These are phyloP conservation scores for Aculops lycopersici DNA, from an alignment of 1,140 invertebrate genomes.

Conservation along the genomic window DNA sequence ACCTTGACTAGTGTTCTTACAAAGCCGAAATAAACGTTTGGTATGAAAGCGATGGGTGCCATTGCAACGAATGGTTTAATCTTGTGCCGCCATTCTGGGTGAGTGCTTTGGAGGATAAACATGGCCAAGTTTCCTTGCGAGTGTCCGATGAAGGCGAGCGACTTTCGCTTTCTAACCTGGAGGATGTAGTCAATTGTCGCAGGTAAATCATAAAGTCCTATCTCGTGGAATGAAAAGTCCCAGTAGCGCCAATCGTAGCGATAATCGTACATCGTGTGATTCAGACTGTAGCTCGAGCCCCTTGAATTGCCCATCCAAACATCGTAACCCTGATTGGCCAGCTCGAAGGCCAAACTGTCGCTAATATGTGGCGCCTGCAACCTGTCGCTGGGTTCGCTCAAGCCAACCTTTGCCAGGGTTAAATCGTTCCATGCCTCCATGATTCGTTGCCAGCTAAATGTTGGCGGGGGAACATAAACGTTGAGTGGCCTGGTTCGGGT, in stretches of 20 bases:
- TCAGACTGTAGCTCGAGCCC: slow-evolving; percentile 17
- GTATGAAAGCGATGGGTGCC: slow-evolving; percentile 26
- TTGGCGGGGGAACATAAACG: neutral
- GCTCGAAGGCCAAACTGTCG: neutral
- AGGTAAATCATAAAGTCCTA: slow-evolving; percentile 17
- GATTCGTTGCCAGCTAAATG: neutral
- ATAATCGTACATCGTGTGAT: slow-evolving; percentile 9
- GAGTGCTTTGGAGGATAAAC: slow-evolving; percentile 26
- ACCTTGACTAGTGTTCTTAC: neutral
- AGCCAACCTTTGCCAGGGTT: neutral
- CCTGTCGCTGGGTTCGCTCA: neutral
- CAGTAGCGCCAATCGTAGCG: slow-evolving; percentile 23
- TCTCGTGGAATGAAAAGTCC: slow-evolving; percentile 15
- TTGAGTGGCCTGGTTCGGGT: neutral
- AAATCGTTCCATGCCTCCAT: neutral
- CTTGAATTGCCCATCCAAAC: slow-evolving; percentile 21
- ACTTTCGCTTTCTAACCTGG: neutral
- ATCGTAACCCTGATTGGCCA: slow-evolving; percentile 14
- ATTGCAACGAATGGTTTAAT: slow-evolving; percentile 23
- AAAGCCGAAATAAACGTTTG: neutral
- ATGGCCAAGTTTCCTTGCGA: slow-evolving; percentile 21
- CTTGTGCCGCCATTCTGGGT: slow-evolving; percentile 29
- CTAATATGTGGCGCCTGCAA: too few species aligned
- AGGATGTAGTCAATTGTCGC: slow-evolving; percentile 20
- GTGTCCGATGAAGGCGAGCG: slow-evolving; percentile 2